Evolutionary conservation across 2,888 invertebrate genomes (phyloP), one percentile per base, ranked within the genome.

Genomic region (Epinotia brunnichana): DNA sequence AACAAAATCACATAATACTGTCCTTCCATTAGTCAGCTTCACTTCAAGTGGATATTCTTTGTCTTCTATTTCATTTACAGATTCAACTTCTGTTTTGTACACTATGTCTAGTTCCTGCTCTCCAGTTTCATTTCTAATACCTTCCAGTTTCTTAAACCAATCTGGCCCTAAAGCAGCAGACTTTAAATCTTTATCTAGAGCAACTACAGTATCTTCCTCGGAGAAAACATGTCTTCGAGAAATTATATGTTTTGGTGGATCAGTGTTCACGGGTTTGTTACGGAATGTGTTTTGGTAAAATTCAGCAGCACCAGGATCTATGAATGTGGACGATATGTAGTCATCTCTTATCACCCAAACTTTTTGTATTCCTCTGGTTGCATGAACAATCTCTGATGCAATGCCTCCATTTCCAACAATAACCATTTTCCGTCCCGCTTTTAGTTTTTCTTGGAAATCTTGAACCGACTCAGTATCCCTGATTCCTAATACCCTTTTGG

Each of bases 391-490:
- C 94, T 99, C 99, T 54, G 98, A 99, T 56, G 99, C 99, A 83
- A 99, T 99, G 15, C 99, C 99, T 44, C 99, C 99, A 94, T 99
- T 99, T 10, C 99, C 99, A 64, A 99, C 95, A 59, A 99, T 94
- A 0, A 97, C 88, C 81, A 99, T 94, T 87, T 95, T 95, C 60
- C 94, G 95, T 0, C 98, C 95, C 70, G 90, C 88, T 70, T 91
- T 89, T 11, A 99, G 88, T 83, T 95, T 95, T 39, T 94, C 87
- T 80, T 97, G 95, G 82, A 99, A 96, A 74, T 95, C 94, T 80
- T 95, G 92, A 0, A 99, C 98, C 11, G 99, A 98, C 85, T 99
- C 98, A 1, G 98, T 99, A 83, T 99, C 99, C 80, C 99, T 94
- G 75, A 99, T 98, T 3, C 98, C 98, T 74, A 99, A 84, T 39